Base-by-base conservation (phyloP, 1,140 invertebrate species). In the Camponotus floridanus region DNA sequence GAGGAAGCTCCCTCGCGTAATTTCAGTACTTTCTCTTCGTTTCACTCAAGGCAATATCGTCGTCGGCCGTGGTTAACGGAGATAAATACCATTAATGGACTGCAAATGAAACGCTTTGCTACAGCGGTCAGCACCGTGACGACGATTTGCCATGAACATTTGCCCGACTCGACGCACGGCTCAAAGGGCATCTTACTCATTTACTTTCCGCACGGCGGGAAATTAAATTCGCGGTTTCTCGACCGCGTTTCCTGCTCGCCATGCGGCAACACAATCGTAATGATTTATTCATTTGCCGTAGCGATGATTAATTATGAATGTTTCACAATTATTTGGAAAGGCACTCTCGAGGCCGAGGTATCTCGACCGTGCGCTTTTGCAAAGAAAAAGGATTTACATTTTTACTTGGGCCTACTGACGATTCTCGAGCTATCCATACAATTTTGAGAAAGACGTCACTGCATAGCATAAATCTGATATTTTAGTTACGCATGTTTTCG, bases 221-320 rank as follows among this genome's bases (percentile, higher is more conserved):
- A 90, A 88, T 86, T 87, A 87, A 90, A 90, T 79, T 90, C 89
- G 86, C 65, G 86, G 76, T 81, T 87, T 87, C 88, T 89, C 89
- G 86, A 90, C 80, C 88, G 88, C 88, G 86, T 90, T 89, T 90
- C 88, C 88, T 87, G 85, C 57, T 64, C 61, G 70, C 42, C 76
- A 71, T 15, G 51, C 68, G 45, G 42, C 55, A 71, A 68, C 84
- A 62, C 84, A 62, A 67, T 87, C 74, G 74, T 73, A 73, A 84
- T 76, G 51, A 65, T 76, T 76, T 71, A 70, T 61, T 85, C 68
- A 83, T 87, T 89, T 65, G 88, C 59, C 62, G 15, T 61, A 26
- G n/a, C 68, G 70, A 79, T 89, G 85, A 88, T 88, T 88, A 88
- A 86, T 86, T 74, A 67, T 21, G 13, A 67, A 42, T 39, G 57